Base-by-base conservation (phyloP, 2,113 vertebrate species). In the Petrocephalus microphthalmus region DNA sequence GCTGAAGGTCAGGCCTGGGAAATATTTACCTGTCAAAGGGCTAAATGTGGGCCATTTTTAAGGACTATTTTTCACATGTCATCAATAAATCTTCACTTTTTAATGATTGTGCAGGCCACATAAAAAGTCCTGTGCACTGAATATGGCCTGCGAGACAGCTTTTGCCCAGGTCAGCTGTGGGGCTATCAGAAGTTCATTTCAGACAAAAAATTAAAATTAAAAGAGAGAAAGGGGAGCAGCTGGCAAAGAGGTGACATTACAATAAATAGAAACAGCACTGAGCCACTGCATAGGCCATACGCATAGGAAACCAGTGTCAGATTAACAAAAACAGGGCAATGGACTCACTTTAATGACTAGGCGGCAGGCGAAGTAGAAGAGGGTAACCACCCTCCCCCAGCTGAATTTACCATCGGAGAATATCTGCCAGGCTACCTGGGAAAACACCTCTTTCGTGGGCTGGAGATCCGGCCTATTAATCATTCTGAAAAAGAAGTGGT, bases 341-440 rank as follows among this genome's bases (percentile, higher is more conserved):
- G 42, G 1, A 82, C 92, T 92, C 81, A 95, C 95, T 91, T 95
- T 95, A 89, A 95, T 95, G 84, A 98, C 96, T 22, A 98, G 94
- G 84, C 96, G 96, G 94, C 95, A 97, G 88, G 97, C 97, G 84
- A 98, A 98, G 94, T 97, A 98, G 93, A 98, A 98, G 0, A 98
- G 90, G 0, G 97, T 95, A 0, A 98, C 97, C 33, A 98, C 97
- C 0, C 97, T 94, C 87, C 97, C 97, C 97, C 97, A 98, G 94
- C 96, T 98, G 91, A 97, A 98, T 92, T 95, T 97, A 89, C 97
- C 96, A 13, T 98, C 97, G 0, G 96, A 94, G 91, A 98, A 98
- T 93, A 98, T 97, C 85, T 98, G 96, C 0, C 90, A 5, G 0
- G 97, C 97, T 42, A 98, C 97, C 87, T 90, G 95, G 89, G 97